Base-by-base conservation (phyloP, 92 coral and sea anemone species). In the Scolanthus callimorphus region DNA sequence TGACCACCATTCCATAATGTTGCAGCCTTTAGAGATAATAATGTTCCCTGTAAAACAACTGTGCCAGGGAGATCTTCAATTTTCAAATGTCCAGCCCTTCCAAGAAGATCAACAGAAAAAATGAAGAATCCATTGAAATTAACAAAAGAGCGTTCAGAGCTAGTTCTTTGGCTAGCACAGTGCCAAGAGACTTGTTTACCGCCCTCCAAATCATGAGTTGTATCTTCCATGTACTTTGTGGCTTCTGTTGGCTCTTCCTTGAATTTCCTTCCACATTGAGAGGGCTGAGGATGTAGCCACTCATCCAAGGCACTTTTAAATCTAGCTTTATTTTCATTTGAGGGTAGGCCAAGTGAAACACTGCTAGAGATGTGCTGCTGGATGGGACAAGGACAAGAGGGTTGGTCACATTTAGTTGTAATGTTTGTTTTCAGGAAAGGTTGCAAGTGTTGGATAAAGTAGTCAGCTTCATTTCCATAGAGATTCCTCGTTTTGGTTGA, bases 21-120 rank as follows among this genome's bases (percentile, higher is more conserved):
- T n/a, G n/a, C n/a, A n/a, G n/a, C n/a, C n/a, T n/a, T n/a, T n/a
- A n/a, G n/a, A n/a, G n/a, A n/a, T n/a, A n/a, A n/a, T n/a, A n/a
- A n/a, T n/a, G n/a, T n/a, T n/a, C n/a, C n/a, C n/a, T n/a, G n/a
- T n/a, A n/a, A n/a, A n/a, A n/a, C n/a, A n/a, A n/a, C n/a, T n/a
- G n/a, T n/a, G n/a, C n/a, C n/a, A n/a, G n/a, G n/a, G n/a, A n/a
- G n/a, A n/a, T n/a, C n/a, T n/a, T n/a, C n/a, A n/a, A n/a, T n/a
- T 56, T 19, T 55, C 39, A 80, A 60, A 41, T 65, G 39, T 15
- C 86, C 86, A 2, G 59, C 63, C 73, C 86, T 72, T 60, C 86
- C 73, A 11, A 72, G 71, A 58, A 79, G 53, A 39, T 80, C 86
- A n/a, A 78, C 68, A 53, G 78, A 78, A 70, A 78, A 78, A 31